A percentile compares a stretch with the other conserved stretches of the same genome.
phyloP scores from a whole-genome alignment of 2,797 vertebrate species.

The Sebastes taczanowskii region DNA sequence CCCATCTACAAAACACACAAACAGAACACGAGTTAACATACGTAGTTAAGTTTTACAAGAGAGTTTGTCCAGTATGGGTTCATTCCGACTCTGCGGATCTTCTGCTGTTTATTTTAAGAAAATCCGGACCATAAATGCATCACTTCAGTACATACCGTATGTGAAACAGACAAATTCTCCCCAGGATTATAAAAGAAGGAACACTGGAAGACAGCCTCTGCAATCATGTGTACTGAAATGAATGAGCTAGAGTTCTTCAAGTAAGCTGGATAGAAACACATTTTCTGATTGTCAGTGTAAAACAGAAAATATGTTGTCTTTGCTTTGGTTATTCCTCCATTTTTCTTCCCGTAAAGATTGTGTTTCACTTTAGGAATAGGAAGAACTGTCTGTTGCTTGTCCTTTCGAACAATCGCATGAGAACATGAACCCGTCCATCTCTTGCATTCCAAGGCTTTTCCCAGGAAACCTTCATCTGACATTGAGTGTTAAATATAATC shows the following conservation, averaged over 20 bases:
- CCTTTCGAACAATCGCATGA: slow-evolving; percentile 3
- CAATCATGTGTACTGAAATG: neutral
- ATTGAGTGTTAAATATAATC: slow-evolving; percentile 17
- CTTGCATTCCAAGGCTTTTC: slow-evolving; percentile 9
- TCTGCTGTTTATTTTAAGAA: neutral
- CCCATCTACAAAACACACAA: slow-evolving; percentile 84
- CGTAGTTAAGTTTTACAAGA: neutral
- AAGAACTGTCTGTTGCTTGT: neutral
- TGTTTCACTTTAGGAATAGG: slow-evolving; percentile 1
- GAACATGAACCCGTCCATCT: neutral
- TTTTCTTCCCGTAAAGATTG: neutral
- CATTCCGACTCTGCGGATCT: neutral
- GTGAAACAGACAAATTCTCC: neutral
- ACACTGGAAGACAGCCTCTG: neutral
- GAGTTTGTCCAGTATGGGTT: neutral
- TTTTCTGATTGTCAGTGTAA: neutral
- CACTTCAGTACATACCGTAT: neutral
- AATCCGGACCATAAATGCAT: neutral
- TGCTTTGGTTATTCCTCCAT: neutral
- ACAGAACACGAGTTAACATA: slow-evolving; percentile 7
- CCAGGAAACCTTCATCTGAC: slow-evolving; percentile 1
- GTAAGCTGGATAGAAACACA: neutral
- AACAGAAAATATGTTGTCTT: neutral
- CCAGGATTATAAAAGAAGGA: neutral
- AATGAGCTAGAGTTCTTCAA: neutral